These are phyloP conservation scores for Acromyrmex echinatior DNA, from an alignment of 1,140 invertebrate genomes.

Conservation along the genomic window DNA sequence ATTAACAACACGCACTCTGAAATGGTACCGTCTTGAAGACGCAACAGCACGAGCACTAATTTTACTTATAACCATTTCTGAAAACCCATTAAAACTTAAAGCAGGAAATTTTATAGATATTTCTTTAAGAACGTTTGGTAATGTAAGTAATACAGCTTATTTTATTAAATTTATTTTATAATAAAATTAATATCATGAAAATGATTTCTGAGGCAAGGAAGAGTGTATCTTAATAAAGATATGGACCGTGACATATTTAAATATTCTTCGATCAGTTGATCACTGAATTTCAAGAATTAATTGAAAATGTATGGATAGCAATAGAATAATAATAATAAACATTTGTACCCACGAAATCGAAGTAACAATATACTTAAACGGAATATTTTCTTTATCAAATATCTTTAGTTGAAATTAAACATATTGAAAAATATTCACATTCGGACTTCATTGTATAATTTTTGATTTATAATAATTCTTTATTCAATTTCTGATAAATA, in stretches of 20 bases:
- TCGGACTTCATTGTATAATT: neutral
- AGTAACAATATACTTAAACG: neutral
- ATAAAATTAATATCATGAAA: neutral
- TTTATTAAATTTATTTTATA: neutral
- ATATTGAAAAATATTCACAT: neutral
- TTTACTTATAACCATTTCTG: constrained; percentile 70
- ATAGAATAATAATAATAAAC: neutral
- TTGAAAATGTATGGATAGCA: neutral
- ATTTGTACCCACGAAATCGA: neutral
- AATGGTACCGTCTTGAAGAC: constrained; percentile 70
- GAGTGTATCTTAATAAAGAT: neutral
- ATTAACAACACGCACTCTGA: constrained; percentile 58
- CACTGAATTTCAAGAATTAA: neutral
- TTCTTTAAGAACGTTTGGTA: constrained; percentile 68
- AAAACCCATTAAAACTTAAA: constrained; percentile 60
- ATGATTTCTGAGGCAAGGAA: neutral
- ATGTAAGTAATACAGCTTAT: constrained; percentile 52
- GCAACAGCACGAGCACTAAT: constrained; percentile 66
- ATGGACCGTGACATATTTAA: constrained; percentile 27
- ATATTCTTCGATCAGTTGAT: constrained; percentile 20
- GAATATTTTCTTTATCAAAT: neutral
- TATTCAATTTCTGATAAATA: neutral
- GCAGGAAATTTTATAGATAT: constrained; percentile 70
- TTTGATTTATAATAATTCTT: neutral
- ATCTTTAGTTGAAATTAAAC: neutral